Evolutionary conservation across 2,113 vertebrate genomes (phyloP).

Genomic region (Reinhardtius hippoglossoides): DNA sequence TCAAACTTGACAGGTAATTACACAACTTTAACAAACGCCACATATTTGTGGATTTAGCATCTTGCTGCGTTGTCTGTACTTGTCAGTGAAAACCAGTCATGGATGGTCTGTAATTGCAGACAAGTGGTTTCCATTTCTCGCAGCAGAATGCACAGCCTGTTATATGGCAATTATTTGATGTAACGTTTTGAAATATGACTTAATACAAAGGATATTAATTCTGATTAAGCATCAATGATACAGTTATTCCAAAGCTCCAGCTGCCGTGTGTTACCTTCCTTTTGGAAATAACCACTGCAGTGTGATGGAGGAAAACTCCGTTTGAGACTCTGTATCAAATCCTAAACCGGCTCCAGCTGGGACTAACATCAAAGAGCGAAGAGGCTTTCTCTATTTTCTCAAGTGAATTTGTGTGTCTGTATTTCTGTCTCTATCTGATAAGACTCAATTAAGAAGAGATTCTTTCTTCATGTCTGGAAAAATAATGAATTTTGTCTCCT

Average conservation of each 20-base stretch:
- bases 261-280: constrained; percentile 26
- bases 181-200: constrained; percentile 11
- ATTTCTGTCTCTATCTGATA: constrained; percentile 10
- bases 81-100: not conserved
- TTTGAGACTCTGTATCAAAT: constrained; percentile 11
- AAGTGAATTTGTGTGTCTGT: constrained; percentile 9
- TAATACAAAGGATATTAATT: not conserved
- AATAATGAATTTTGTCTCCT: too few species aligned
- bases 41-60: not conserved
- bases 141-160: not conserved
- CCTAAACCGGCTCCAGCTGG: constrained; percentile 40
- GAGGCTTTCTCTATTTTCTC: constrained; percentile 27
- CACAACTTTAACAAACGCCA: not conserved
- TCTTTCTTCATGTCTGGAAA: not conserved
- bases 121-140: not conserved
- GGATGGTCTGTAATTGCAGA: not conserved
- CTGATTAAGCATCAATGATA: not conserved
- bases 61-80: not conserved
- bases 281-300: constrained; percentile 36
- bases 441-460: constrained; percentile 7
- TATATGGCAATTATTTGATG: constrained; percentile 4
- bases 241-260: constrained; percentile 1
- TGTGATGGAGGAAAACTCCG: not conserved
- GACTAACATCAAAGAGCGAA: constrained; percentile 45
- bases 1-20: not conserved